These are phyloP conservation scores for Caenorhabditis inopinata DNA, from an alignment of 1,140 invertebrate species.

Conservation along the genomic window DNA sequence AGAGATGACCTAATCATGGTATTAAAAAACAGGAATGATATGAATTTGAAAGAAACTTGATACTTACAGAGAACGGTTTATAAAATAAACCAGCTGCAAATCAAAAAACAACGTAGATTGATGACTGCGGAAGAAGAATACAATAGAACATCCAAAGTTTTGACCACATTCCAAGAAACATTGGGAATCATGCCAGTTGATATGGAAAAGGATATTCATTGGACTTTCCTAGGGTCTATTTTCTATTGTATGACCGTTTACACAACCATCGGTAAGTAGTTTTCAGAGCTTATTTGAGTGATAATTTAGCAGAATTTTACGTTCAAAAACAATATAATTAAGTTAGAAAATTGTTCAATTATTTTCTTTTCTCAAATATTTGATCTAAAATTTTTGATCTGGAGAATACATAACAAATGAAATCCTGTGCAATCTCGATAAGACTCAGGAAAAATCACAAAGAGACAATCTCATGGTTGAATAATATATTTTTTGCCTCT, in stretches of 20 bases:
- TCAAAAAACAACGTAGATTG: slow-evolving; percentile 11
- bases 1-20: slow-evolving; percentile 20
- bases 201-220: slow-evolving; percentile 34
- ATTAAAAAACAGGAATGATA: not conserved
- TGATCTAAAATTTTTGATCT: too few species aligned
- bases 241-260: slow-evolving; percentile 54
- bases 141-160: slow-evolving; percentile 20
- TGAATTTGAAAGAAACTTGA: not conserved
- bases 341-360: too few species aligned
- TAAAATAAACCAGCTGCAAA: slow-evolving; percentile 27
- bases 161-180: not conserved
- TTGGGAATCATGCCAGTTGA: slow-evolving; percentile 33
- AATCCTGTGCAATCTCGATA: too few species aligned
- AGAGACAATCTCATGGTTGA: too few species aligned
- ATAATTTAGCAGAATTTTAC: too few species aligned
- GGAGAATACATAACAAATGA: too few species aligned
- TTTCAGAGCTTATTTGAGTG: too few species aligned
- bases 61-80: slow-evolving; percentile 34
- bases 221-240: slow-evolving; percentile 52
- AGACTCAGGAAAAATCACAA: too few species aligned
- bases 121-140: slow-evolving; percentile 26
- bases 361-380: too few species aligned
- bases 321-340: too few species aligned
- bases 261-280: slow-evolving; percentile 53
- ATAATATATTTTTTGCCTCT: too few species aligned